These are phyloP conservation scores for Corbicula japonica DNA, from an alignment of 2,888 invertebrate species.

Conservation along the genomic window DNA sequence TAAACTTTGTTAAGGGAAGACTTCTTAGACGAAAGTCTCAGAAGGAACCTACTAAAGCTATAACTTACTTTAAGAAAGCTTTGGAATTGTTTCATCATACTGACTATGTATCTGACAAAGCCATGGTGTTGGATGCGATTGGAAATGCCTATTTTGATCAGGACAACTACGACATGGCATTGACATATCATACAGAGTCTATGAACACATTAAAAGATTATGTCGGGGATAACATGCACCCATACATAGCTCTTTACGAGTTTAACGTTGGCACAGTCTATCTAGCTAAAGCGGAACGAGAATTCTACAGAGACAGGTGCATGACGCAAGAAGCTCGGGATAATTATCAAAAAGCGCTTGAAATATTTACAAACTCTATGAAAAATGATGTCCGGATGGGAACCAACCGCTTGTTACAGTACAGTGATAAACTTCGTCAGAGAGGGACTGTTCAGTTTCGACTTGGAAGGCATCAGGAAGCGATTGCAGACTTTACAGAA, in stretches of 20 bases:
- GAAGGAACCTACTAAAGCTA: not conserved
- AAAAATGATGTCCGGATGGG: not conserved
- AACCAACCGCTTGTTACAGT: not conserved
- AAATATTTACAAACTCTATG: conserved; percentile 4
- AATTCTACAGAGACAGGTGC: not conserved
- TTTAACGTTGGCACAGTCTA: conserved; percentile 9
- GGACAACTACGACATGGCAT: conserved; percentile 9
- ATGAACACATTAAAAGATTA: not conserved
- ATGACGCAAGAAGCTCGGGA: not conserved
- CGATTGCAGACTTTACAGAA: not conserved
- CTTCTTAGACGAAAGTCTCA: not conserved
- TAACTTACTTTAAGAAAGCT: not conserved
- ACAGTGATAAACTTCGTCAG: not conserved
- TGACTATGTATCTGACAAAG: not conserved
- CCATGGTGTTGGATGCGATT: conserved; percentile 11
- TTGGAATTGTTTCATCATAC: not conserved
- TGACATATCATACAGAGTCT: not conserved
- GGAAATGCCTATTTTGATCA: conserved; percentile 26
- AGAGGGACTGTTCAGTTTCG: too few relatives aligned
- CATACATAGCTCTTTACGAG: conserved; percentile 6
- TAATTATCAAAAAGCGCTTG: not conserved
- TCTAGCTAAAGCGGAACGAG: not conserved
- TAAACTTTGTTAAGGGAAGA: not conserved
- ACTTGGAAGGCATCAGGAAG: too few relatives aligned
- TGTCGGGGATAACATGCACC: not conserved